Evolutionary conservation across 2,113 vertebrate species (phyloP), one percentile per base, ranked within the genome.

Genomic region (Thalassoma bifasciatum): DNA sequence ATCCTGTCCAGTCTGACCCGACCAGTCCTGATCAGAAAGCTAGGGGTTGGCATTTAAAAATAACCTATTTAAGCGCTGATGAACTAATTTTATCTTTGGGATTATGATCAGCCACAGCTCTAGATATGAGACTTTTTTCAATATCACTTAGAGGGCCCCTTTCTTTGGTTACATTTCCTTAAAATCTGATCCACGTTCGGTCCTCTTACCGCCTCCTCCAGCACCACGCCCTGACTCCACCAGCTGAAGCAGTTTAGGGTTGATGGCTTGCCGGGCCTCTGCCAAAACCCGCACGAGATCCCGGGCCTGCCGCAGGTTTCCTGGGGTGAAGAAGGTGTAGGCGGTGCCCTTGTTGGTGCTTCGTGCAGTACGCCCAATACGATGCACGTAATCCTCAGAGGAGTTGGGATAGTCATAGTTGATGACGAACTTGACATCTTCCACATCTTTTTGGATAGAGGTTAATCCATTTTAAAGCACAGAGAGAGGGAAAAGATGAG

Each of bases 381-480:
- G 95, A 82, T 99, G 98, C 81, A 99, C 97, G 0, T 99, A 99
- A 90, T 99, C 97, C 92, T 99, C 98, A 0, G 98, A 99, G 80
- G 95, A 98, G 94, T 95, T 98, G 71, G 98, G 98, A 91, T 98
- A 99, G 94, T 99, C 98, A 88, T 99, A 99, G 94, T 99, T 99
- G 95, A 99, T 99, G 93, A 99, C 98, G 90, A 99, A 99, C 94
- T 99, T 99, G 87, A 99, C 92, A 58, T 99, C 98, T 92, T 99
- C 97, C 95, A 99, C 98, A 0, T 99, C 98, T 98, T 95, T 46
- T 81, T 79, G 58, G 24, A 61, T 58, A 40, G 58, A 69, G 49
- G 83, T 16, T 11, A 10, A 66, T 59, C 3, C 1, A 59, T 76
- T 74, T 79, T 51, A 66, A 4, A 69, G 49, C 19, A 60, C 10